Base-by-base conservation (phyloP, 2,888 invertebrate genomes). In the Morpho helenor region DNA sequence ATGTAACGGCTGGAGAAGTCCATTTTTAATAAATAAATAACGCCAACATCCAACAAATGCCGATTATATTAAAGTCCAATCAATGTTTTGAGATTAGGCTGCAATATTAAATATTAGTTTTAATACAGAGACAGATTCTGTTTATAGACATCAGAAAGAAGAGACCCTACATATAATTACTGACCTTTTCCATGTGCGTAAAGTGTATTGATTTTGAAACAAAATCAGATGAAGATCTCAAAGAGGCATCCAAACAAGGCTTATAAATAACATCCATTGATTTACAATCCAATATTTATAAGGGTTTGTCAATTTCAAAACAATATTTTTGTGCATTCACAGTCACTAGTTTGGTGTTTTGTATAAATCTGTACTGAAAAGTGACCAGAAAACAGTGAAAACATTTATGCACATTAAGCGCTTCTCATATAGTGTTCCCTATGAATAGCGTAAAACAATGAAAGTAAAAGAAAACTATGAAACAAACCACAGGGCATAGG, bases 51-150 rank as follows among this genome's bases (percentile, higher is more conserved):
- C 87, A 73, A 84, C 79, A 83, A 84, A 85, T 79, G 81, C 72
- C 84, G 80, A 82, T 84, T 81, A 72, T 56, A 85, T 79, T 80
- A 84, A 87, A 85, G 78, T 87, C 88, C 88, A 86, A 86, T 86
- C 77, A 84, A 83, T 77, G 79, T 79, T 85, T 78, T 86, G 80
- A 80, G 71, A 83, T 80, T 82, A 79, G 80, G 91, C 91, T 91
- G 91, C 86, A 91, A 91, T 89, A 79, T 91, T 87, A 91, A 91
- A 91, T 79, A 84, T 84, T 82, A 87, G 77, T 82, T 91, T 91
- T 90, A 90, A 88, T 90, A 87, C 77, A 84, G 79, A 84, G 74
- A 80, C 72, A 86, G 75, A 70, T 77, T 72, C 74, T 74, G 77
- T 77, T 78, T 63, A 82, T 56, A 77, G 75, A 79, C 74, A 81